Conservation (phyloP, 2,797 vertebrate species). For the Mus minutoides region DNA sequence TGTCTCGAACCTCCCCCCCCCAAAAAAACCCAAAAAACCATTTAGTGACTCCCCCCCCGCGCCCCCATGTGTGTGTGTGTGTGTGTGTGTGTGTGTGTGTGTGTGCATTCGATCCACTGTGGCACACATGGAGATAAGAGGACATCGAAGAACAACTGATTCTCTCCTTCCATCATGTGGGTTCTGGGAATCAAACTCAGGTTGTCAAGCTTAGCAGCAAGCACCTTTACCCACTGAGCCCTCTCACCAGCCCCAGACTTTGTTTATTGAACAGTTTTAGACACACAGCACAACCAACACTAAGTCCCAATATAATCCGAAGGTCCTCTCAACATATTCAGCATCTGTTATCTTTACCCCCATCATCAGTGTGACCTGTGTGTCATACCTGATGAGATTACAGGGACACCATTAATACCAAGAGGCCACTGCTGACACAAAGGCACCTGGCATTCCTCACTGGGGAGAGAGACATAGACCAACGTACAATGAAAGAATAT, state of each 20-base stretch:
- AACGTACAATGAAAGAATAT: background rate
- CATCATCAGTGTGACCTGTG: background rate
- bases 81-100: background rate
- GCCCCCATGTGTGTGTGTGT: background rate
- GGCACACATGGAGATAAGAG: background rate
- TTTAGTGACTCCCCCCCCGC: too few species aligned
- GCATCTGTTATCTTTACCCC: background rate
- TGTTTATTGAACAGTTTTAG: background rate
- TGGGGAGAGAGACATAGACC: background rate
- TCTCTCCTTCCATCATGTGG: background rate
- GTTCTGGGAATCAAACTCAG: background rate
- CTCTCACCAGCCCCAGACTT: background rate
- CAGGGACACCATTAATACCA: background rate
- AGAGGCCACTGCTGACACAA: background rate
- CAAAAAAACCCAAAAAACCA: too few species aligned
- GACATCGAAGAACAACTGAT: background rate
- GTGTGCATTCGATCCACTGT: too few species aligned
- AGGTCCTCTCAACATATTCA: background rate
- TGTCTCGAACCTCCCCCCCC: too few species aligned
- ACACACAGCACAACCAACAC: background rate
- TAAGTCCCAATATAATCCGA: background rate
- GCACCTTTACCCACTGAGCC: background rate
- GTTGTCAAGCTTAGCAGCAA: too few species aligned
- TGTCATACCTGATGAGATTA: background rate
- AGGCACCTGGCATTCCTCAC: background rate